Evolutionary conservation across 2,888 invertebrate species (phyloP).

Genomic region (Arrhopalites spinosus): DNA sequence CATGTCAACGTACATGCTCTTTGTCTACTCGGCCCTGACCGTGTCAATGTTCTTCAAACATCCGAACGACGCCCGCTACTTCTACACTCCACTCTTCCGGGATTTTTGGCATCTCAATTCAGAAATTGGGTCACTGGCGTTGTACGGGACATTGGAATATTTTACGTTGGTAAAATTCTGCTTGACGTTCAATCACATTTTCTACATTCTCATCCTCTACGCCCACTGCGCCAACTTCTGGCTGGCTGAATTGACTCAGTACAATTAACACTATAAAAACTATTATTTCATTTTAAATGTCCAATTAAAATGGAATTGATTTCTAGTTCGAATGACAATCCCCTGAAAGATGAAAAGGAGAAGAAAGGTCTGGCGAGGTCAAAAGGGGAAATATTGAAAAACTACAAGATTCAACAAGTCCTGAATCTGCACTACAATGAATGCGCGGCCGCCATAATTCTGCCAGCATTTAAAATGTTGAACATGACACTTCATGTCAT

Average conservation of each 20-base stretch:
- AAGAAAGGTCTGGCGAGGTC: neutral
- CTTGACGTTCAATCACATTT: constrained; percentile 18
- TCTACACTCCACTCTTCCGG: neutral
- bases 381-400: neutral
- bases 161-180: constrained; percentile 21
- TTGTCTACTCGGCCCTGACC: constrained; percentile 10
- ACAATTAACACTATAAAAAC: neutral
- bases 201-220: constrained; percentile 30
- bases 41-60: constrained; percentile 11
- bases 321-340: neutral
- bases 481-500: constrained; percentile 11
- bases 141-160: constrained; percentile 17
- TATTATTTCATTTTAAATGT: no score
- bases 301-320: neutral
- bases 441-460: neutral
- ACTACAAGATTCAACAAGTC: constrained; percentile 19
- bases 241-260: constrained; percentile 12
- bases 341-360: neutral
- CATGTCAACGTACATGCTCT: constrained; percentile 27
- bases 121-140: neutral
- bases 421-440: constrained; percentile 27
- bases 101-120: neutral
- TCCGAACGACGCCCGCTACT: constrained; percentile 4
- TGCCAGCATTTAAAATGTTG: constrained; percentile 21
- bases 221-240: constrained; percentile 22